phyloP scores from a whole-genome alignment of 2,888 invertebrate genomes.

The Ceratothoa steindachneri region DNA sequence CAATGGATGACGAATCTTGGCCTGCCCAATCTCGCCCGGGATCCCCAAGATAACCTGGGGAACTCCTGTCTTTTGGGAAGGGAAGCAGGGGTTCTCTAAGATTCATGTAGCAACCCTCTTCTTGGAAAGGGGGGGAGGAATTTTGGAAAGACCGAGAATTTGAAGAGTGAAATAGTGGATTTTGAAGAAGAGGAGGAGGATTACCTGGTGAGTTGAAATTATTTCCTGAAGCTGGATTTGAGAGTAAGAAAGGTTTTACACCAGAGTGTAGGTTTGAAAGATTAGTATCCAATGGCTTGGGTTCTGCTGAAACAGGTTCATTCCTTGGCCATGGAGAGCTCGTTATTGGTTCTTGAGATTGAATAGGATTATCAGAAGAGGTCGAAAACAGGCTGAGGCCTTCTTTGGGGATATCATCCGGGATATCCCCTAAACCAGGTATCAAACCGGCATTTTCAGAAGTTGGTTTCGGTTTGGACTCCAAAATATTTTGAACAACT shows the following conservation, averaged over 20 bases:
- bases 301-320: not conserved
- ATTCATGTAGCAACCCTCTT: not conserved
- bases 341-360: not conserved
- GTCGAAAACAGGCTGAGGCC: not conserved
- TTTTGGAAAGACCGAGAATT: not conserved
- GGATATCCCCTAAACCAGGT: slow-evolving; percentile 44
- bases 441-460: slow-evolving; percentile 1
- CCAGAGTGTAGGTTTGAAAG: not conserved
- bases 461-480: not conserved
- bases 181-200: not conserved
- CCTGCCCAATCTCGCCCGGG: not conserved
- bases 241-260: not conserved
- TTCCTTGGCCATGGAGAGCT: not conserved
- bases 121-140: not conserved
- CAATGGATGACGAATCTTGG: not conserved
- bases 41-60: not conserved
- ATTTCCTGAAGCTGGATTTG: not conserved
- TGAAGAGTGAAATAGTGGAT: not conserved
- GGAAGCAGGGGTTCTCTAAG: not conserved
- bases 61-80: not conserved
- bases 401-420: slow-evolving; percentile 26
- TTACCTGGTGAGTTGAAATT: not conserved
- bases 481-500: slow-evolving; percentile 20
- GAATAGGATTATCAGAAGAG: not conserved
- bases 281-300: not conserved